Evolutionary conservation across 2,113 vertebrate genomes (phyloP).

Genomic region (Dolichotis patagonum): DNA sequence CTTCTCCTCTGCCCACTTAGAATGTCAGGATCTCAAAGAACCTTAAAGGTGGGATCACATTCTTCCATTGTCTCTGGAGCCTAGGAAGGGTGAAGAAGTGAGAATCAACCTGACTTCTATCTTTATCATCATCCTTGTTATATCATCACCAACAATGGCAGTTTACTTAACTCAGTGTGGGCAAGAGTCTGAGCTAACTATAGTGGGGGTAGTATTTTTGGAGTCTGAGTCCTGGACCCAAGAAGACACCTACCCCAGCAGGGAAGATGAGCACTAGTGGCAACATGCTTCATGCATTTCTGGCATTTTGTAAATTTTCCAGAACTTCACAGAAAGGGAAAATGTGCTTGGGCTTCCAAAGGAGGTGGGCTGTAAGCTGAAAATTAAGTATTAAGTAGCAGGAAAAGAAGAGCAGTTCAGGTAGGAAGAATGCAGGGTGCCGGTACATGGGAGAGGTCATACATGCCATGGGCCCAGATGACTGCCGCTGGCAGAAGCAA

Average conservation of each 20-base stretch:
- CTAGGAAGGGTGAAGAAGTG: too few relatives aligned
- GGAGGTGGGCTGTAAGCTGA: background rate
- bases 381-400: background rate
- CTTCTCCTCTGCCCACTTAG: background rate
- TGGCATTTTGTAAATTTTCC: background rate
- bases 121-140: too few relatives aligned
- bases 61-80: background rate
- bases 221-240: too few relatives aligned
- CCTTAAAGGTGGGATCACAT: background rate
- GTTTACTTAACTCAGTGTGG: background rate
- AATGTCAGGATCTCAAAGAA: background rate
- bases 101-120: background rate
- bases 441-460: too few relatives aligned
- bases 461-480: fast-evolving
- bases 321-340: background rate
- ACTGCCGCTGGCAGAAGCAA: background rate
- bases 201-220: background rate
- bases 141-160: background rate
- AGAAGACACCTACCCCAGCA: background rate
- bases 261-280: background rate
- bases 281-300: background rate
- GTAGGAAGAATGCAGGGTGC: background rate
- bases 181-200: background rate
- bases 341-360: background rate
- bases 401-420: background rate